Percentiles rank a stretch among this genome's conserved stretches.
phyloP scores from a whole-genome alignment of 2,888 invertebrate genomes.

The Limulus polyphemus region DNA sequence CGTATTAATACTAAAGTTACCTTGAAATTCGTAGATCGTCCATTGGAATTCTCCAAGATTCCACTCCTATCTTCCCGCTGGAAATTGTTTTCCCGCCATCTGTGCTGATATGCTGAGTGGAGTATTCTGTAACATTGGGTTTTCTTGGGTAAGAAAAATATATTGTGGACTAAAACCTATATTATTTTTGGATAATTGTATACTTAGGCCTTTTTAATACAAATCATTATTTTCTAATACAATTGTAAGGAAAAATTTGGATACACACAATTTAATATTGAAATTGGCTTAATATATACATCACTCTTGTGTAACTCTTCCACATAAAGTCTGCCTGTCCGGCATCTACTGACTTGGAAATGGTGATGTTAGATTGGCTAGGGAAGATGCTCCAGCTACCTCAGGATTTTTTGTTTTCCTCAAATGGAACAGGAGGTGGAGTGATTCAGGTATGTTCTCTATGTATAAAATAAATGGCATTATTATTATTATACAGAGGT shows the following conservation, averaged over 20 bases:
- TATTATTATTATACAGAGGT: no score
- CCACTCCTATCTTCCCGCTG: conserved; percentile 81
- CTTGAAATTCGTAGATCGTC: conserved; percentile 50
- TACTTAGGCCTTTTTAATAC: no score
- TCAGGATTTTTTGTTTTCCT: conserved; percentile 57
- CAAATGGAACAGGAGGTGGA: conserved; percentile 25
- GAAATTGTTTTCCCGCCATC: conserved; percentile 68
- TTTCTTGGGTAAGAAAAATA: conserved; percentile 63
- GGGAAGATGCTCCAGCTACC: conserved; percentile 85
- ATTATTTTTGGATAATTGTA: no score
- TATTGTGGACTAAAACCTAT: no score
- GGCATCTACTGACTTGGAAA: conserved; percentile 89
- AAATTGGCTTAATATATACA: no score
- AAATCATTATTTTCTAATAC: no score
- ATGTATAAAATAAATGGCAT: no score
- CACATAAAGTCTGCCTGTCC: conserved; percentile 52
- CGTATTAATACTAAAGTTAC: no score
- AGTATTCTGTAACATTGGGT: conserved; percentile 69
- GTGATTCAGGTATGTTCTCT: conserved; percentile 41
- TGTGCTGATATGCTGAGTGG: conserved; percentile 71
- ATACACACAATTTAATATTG: no score
- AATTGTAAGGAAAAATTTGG: no score
- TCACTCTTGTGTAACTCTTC: no score
- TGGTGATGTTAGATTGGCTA: conserved; percentile 89
- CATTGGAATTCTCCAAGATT: conserved; percentile 91